Evolutionary conservation across 2,888 invertebrate genomes (phyloP).

Genomic region (Poecilobothrus nobilitatus): DNA sequence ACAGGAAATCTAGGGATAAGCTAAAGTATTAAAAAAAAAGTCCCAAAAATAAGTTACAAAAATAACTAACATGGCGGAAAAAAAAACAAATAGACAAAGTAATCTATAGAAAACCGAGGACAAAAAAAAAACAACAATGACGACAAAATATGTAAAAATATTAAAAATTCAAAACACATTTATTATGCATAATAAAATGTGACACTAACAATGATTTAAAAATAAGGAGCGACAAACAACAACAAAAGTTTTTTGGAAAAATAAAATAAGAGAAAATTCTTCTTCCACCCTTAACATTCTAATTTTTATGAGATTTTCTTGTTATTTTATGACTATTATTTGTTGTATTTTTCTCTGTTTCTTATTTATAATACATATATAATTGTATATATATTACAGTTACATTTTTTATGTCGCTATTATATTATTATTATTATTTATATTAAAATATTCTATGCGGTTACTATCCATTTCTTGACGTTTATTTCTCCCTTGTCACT

Average conservation of each 20-base stretch:
- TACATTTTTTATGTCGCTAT: not conserved
- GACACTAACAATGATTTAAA: not conserved
- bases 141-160: not conserved
- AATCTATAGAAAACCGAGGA: no score
- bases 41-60: no score
- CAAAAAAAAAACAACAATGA: no score
- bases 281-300: not conserved
- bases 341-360: not conserved
- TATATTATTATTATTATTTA: not conserved
- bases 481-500: not conserved
- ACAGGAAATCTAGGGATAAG: no score
- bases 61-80: no score
- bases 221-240: not conserved
- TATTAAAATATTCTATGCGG: constrained; percentile 4
- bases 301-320: constrained; percentile 6
- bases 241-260: not conserved
- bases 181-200: constrained; percentile 6
- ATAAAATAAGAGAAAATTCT: no score
- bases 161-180: constrained; percentile 6
- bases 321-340: not conserved
- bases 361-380: not conserved
- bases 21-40: no score
- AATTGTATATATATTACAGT: not conserved
- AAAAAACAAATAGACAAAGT: no score
- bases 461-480: not conserved